Evolutionary conservation across 2,113 vertebrate genomes (phyloP), one percentile per base, ranked within the genome.

Genomic region (Apaloderma vittatum): DNA sequence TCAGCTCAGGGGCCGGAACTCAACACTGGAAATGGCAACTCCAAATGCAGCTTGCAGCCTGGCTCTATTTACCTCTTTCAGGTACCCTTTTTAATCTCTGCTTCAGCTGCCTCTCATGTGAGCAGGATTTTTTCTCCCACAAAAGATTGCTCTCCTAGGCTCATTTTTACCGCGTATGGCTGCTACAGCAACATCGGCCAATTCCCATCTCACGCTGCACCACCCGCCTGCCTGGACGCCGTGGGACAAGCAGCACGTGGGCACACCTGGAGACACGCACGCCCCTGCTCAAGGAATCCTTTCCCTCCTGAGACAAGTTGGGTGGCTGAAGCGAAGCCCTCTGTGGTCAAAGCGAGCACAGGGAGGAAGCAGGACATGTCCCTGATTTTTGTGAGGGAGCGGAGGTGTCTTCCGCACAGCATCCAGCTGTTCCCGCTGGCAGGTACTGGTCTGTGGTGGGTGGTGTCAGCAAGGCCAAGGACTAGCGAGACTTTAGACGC

Each of bases 1-100:
- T 91, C 81, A 93, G 93, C 79, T 80, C 80, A 89, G 75, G n/a
- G 89, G 86, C 88, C 88, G 62, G 79, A 90, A 83, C 88, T 88
- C 71, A 83, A 9, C 45, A 9, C 49, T 86, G 87, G 49, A 72
- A 37, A 57, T 23, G 30, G 74, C 7, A 46, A 54, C 67, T 94
- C 49, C 62, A 51, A 49, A 65, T 46, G 71, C 77, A 79, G 73
- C 71, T 45, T 67, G 65, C 24, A 24, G 63, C 76, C 54, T 71
- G 49, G 36, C 54, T 94, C 68, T 78, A 6, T 70, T 89, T 78
- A 70, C 72, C 57, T 91, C 62, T 87, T 84, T 52, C 68, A 74
- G 80, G 72, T 55, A 73, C 40, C n/a, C 36, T 70, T 92, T 91
- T 76, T 66, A 91, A 88, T 84, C 73, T 87, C 73, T 76, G 62